These are phyloP conservation scores for Temnothorax unifasciatus DNA, from an alignment of 2,888 invertebrate genomes.

Conservation along the genomic window DNA sequence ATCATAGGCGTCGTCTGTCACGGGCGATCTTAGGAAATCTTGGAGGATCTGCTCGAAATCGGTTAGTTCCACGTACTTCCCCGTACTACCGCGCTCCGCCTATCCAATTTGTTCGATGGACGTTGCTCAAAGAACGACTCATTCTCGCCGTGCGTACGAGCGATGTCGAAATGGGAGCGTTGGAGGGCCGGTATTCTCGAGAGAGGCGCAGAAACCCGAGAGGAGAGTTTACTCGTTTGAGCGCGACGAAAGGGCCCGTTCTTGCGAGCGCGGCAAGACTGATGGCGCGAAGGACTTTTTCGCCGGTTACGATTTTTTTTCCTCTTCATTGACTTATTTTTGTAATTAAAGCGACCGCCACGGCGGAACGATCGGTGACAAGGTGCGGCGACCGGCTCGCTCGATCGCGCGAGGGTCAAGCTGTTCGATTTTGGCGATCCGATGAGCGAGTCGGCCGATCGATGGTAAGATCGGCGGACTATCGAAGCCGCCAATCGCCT, in stretches of 20 bases:
- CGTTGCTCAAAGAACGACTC: constrained; percentile 46
- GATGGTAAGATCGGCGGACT: constrained; percentile 69
- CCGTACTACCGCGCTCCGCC: constrained; percentile 34
- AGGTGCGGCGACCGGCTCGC: constrained; percentile 25
- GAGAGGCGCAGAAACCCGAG: constrained; percentile 38
- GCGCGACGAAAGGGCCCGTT: constrained; percentile 62
- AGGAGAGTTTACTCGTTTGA: constrained; percentile 47
- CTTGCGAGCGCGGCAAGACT: constrained; percentile 42
- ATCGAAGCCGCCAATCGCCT: constrained; percentile 74
- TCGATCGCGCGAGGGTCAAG: constrained; percentile 33
- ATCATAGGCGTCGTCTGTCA: constrained; percentile 7
- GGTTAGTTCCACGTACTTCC: constrained; percentile 42
- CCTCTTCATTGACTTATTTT: constrained; percentile 43
- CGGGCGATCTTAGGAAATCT: constrained; percentile 7
- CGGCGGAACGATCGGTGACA: constrained; percentile 53
- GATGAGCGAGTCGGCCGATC: constrained; percentile 61
- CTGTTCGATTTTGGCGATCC: constrained; percentile 57
- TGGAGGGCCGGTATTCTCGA: constrained; percentile 29
- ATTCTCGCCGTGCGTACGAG: constrained; percentile 23
- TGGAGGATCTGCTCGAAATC: constrained; percentile 22
- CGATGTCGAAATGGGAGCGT: constrained; percentile 47
- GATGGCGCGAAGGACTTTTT: constrained; percentile 34
- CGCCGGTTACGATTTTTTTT: constrained; percentile 22
- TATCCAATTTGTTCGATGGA: constrained; percentile 54
- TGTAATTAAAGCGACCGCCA: constrained; percentile 55